These are phyloP conservation scores for Dendrophyllia cribrosa DNA, from an alignment of 64 coral and sea anemone genomes.

Conservation along the genomic window DNA sequence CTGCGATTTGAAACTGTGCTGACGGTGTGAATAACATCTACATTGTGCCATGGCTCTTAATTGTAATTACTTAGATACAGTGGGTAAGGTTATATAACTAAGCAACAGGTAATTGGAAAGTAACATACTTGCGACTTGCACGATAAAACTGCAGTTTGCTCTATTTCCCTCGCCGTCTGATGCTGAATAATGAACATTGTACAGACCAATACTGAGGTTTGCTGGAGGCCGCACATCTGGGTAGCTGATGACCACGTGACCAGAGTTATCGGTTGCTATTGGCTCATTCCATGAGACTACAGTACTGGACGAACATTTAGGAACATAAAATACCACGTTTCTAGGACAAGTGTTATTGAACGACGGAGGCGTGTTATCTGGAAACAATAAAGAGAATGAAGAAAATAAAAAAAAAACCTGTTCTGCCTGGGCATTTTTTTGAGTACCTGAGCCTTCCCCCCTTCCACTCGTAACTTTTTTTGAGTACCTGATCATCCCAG, in stretches of 20 bases:
- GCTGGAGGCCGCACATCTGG: conserved; percentile 26
- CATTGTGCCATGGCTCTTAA: too few species aligned
- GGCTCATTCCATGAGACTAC: conserved; percentile 45
- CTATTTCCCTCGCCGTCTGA: conserved; percentile 29
- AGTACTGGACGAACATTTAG: not conserved
- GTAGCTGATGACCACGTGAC: conserved; percentile 27
- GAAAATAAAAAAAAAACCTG: not conserved
- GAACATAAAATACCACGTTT: not conserved
- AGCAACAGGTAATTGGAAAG: not conserved
- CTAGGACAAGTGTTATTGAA: conserved; percentile 38
- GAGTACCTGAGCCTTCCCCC: too few species aligned
- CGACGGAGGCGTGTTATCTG: conserved; percentile 36
- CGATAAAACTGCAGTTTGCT: conserved; percentile 46
- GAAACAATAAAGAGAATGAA: not conserved
- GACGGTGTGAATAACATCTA: too few species aligned
- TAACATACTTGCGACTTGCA: conserved; percentile 61
- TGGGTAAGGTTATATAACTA: too few species aligned
- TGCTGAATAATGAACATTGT: conserved; percentile 31
- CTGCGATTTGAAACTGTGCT: too few species aligned
- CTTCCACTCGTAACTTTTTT: too few species aligned
- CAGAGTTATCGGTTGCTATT: conserved; percentile 49
- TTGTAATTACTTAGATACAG: too few species aligned
- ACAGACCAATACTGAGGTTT: conserved; percentile 23
- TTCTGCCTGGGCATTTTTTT: not conserved
- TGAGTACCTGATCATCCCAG: too few species aligned